Evolutionary conservation across 2,888 invertebrate species (phyloP).

Genomic region (Brachyptera putata): DNA sequence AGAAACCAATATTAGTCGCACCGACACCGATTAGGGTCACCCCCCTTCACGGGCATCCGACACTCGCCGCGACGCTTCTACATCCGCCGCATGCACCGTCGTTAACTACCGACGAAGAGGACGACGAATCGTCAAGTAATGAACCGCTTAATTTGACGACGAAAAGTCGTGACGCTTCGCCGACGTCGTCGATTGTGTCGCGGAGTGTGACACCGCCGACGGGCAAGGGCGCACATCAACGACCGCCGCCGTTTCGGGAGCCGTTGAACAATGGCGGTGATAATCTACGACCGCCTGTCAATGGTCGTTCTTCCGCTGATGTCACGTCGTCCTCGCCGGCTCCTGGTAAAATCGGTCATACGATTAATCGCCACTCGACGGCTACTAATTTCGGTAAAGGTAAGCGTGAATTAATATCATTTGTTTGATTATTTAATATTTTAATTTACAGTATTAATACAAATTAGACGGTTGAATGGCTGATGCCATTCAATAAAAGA

Average conservation of each 20-base stretch:
- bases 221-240: constrained; percentile 33
- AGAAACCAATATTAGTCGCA: constrained; percentile 24
- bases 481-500: too few relatives aligned
- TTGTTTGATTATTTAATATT: too few relatives aligned
- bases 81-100: constrained; percentile 26
- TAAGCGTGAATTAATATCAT: too few relatives aligned
- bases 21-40: constrained; percentile 29
- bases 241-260: constrained; percentile 39
- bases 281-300: constrained; percentile 27
- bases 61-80: constrained; percentile 25
- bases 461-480: too few relatives aligned
- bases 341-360: constrained; percentile 16
- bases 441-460: too few relatives aligned
- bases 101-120: constrained; percentile 28
- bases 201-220: constrained; percentile 40
- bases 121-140: constrained; percentile 34
- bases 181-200: constrained; percentile 41
- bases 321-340: constrained; percentile 28
- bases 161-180: constrained; percentile 42
- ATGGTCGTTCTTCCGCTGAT: constrained; percentile 27
- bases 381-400: background rate
- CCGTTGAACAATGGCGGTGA: constrained; percentile 30
- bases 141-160: constrained; percentile 44
- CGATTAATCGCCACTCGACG: background rate
- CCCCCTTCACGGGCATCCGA: constrained; percentile 15